Base-by-base conservation (phyloP, 2,113 vertebrate species). In the Brevimyrus niger region DNA sequence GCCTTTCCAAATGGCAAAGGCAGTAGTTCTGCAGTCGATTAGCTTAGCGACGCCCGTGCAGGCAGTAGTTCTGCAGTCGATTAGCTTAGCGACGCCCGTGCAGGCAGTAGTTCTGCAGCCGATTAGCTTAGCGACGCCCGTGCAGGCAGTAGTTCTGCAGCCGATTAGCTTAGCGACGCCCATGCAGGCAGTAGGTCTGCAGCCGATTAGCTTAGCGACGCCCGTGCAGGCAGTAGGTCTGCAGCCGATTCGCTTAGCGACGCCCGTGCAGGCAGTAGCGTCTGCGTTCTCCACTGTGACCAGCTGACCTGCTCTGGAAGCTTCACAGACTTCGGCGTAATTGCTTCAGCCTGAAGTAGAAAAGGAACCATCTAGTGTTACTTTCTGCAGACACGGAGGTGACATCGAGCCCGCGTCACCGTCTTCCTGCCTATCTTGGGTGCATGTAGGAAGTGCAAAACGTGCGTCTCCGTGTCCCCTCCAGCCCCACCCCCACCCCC, bases 401-500 rank as follows among this genome's bases (percentile, higher is more conserved):
- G 13, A 17, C n/a, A 2, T 19, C 1, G 17, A 38, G 15, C 1
- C 31, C 0, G 73, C 8, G 35, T 0, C 13, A 7, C 35, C 0
- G 4, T 42, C 10, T 38, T 19, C 42, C 73, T 55, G 85, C 48
- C 21, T 53, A 17, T 23, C 47, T 9, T 9, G 15, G 50, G 4
- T 5, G 1, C 7, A 51, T 11, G 15, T 31, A 87, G 85, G 47
- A 55, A 27, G 21, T n/a, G 4, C n/a, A 1, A 1, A 10, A 58
- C 35, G 3, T 89, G 8, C 76, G 7, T 84, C 48, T 82, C 76
- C 17, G n/a, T 35, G 2, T 47, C 7, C 87, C 4, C 88, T 88
- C 50, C 91, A 98, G 97, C 90, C 97, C 97, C 4, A 94, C 96
- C 90, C 97, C 97, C 4, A 94, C 96, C 53, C 94, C 96, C 90